phyloP scores from a whole-genome alignment of 2,888 invertebrate genomes.

The Frankliniella intonsa region DNA sequence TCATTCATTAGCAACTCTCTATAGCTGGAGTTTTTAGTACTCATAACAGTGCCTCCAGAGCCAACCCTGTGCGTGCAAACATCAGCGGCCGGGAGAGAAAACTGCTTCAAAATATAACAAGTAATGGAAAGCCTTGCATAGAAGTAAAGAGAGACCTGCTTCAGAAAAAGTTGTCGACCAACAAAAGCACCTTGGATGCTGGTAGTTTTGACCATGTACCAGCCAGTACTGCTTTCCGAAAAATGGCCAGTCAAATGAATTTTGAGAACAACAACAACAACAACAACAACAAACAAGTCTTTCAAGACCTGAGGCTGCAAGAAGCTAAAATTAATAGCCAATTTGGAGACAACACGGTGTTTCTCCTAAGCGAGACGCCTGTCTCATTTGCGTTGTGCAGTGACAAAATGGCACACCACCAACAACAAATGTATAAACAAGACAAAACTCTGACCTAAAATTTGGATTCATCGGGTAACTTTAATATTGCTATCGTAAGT shows the following conservation, averaged over 20 bases:
- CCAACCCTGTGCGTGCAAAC: too few species aligned
- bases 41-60: too few species aligned
- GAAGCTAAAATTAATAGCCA: background rate
- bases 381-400: background rate
- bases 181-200: background rate
- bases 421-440: background rate
- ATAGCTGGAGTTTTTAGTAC: too few species aligned
- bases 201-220: background rate
- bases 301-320: background rate
- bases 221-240: background rate
- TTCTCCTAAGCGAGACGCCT: background rate
- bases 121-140: too few species aligned
- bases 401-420: background rate
- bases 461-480: background rate
- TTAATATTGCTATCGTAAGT: background rate
- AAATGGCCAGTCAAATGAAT: too few species aligned
- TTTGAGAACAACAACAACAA: background rate
- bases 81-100: too few species aligned
- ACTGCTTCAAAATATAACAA: too few species aligned
- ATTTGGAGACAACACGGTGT: background rate
- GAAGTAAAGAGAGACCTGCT: background rate
- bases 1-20: too few species aligned
- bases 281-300: background rate
- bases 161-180: background rate
- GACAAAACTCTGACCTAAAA: background rate